Conservation (phyloP, 2,113 vertebrate species). For the Eubucco bourcierii region DNA sequence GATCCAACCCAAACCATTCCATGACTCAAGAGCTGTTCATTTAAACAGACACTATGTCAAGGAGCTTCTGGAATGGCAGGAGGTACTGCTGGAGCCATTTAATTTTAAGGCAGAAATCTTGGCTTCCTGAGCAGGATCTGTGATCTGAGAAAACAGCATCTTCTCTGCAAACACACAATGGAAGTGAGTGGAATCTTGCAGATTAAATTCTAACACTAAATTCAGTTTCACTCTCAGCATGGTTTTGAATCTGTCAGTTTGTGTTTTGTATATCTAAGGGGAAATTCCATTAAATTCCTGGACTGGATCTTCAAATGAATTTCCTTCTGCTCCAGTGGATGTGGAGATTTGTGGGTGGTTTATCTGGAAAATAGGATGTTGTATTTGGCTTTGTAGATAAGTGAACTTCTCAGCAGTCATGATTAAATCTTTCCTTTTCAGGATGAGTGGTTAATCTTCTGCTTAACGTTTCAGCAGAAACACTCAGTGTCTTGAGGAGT, state of each 20-base stretch:
- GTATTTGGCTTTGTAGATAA: slow-evolving; percentile 27
- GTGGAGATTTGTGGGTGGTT: neutral
- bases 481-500: neutral
- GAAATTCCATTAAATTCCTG: neutral
- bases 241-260: neutral
- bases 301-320: neutral
- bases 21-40: neutral
- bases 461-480: neutral
- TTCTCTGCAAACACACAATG: neutral
- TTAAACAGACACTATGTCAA: neutral
- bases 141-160: neutral
- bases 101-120: neutral
- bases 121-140: neutral
- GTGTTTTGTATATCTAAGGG: neutral
- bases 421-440: neutral
- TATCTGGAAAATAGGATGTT: slow-evolving; percentile 3
- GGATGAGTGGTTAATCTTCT: neutral
- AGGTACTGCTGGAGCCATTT: neutral
- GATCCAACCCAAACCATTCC: no score
- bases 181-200: neutral
- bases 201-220: neutral
- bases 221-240: neutral
- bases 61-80: neutral
- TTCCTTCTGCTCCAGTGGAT: neutral
- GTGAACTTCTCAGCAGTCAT: neutral